These are phyloP conservation scores for Bombus breviceps DNA, from an alignment of 1,140 invertebrate species.

Conservation along the genomic window DNA sequence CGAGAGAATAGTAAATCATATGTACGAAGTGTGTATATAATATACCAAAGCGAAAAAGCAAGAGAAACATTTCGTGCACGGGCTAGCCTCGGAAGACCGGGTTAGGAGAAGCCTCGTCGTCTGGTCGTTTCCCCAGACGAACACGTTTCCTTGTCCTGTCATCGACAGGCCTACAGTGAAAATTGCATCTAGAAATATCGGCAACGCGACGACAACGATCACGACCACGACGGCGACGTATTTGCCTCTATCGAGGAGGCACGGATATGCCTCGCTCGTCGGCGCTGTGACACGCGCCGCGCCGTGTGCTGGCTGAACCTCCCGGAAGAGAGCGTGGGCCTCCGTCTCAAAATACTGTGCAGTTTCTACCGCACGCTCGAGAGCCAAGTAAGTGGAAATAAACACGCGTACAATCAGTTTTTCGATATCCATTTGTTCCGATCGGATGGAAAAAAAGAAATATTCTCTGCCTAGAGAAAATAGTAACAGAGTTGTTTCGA, in stretches of 20 bases:
- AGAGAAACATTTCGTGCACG: constrained; percentile 26
- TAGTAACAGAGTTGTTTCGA: background rate
- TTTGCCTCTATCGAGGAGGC: constrained; percentile 43
- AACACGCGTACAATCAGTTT: constrained; percentile 31
- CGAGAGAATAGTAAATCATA: constrained; percentile 48
- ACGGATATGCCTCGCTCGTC: constrained; percentile 57
- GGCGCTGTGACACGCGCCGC: constrained; percentile 61
- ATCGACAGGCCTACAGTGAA: constrained; percentile 27
- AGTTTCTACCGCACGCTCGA: constrained; percentile 56
- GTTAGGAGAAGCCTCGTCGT: constrained; percentile 6
- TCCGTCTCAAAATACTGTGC: constrained; percentile 73
- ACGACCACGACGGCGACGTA: constrained; percentile 43
- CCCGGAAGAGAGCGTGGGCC: constrained; percentile 73
- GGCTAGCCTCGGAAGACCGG: constrained; percentile 35
- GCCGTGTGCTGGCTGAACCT: constrained; percentile 64
- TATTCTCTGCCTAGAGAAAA: background rate
- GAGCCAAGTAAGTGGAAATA: constrained; percentile 72
- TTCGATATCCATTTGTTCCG: background rate
- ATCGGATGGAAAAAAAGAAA: background rate
- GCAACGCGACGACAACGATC: constrained; percentile 17
- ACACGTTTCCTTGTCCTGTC: constrained; percentile 41
- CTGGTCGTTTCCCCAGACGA: constrained; percentile 9
- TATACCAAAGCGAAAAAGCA: constrained; percentile 17
- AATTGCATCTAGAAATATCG: constrained; percentile 34
- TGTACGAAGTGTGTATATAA: constrained; percentile 36